These are phyloP conservation scores for Sphaerophoria taeniata DNA, from an alignment of 2,888 invertebrate species.

Conservation along the genomic window DNA sequence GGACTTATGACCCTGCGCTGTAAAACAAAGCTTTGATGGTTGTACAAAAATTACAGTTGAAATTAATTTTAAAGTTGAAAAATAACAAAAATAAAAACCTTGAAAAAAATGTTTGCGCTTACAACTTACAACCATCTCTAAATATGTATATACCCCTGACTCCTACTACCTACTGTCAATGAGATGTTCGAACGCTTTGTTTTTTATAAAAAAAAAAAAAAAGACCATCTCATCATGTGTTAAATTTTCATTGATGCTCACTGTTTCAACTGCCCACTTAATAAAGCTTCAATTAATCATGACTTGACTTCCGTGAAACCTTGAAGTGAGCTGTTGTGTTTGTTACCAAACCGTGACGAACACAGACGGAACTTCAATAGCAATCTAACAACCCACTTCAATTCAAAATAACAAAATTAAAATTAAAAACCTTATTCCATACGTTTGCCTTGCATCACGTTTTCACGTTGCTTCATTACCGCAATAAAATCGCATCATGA, in stretches of 20 bases:
- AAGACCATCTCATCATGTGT: background rate
- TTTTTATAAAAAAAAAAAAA: too few species aligned
- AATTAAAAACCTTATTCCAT: constrained; percentile 36
- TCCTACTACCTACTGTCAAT: too few species aligned
- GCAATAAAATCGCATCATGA: constrained; percentile 28
- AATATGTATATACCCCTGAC: too few species aligned
- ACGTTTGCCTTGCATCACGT: constrained; percentile 58
- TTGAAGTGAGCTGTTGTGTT: constrained; percentile 51
- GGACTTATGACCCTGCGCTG: too few species aligned
- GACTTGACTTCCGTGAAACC: constrained; percentile 62
- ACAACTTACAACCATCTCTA: too few species aligned
- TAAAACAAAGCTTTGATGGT: too few species aligned
- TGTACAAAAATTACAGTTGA: too few species aligned
- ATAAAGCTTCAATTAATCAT: constrained; percentile 63
- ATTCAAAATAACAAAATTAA: constrained; percentile 25
- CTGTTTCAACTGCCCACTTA: constrained; percentile 33
- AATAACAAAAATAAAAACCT: too few species aligned
- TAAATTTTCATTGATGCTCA: background rate
- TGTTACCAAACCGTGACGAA: constrained; percentile 62
- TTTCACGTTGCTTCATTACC: constrained; percentile 54
- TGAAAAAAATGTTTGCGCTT: too few species aligned
- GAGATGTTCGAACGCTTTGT: too few species aligned
- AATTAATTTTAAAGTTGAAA: too few species aligned
- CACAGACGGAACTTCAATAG: constrained; percentile 62
- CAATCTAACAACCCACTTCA: constrained; percentile 58